Conservation (phyloP, 2,888 invertebrate species). For the Podotricha telesiphe region DNA sequence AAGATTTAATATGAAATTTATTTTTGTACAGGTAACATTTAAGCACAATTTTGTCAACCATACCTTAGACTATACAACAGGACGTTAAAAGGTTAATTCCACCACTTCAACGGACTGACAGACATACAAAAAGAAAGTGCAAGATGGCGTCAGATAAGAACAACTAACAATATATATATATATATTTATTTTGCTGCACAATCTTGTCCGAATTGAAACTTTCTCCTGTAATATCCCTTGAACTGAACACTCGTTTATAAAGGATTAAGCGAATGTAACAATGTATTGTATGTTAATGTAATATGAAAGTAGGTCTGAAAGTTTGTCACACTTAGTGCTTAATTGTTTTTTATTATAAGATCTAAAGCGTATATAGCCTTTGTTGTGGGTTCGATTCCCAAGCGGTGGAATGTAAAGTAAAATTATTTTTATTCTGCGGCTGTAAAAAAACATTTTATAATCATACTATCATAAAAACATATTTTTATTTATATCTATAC, state of each 20-base stretch:
- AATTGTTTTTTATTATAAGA: neutral
- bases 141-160: conserved; percentile 41
- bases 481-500: no score
- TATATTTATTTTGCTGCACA: conserved; percentile 34
- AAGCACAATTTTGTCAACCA: neutral
- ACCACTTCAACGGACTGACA: conserved; percentile 9
- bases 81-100: conserved; percentile 21
- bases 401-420: no score
- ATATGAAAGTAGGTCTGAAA: neutral
- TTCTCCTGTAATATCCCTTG: conserved; percentile 33
- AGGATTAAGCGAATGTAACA: conserved; percentile 30
- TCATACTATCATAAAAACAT: no score
- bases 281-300: conserved; percentile 10
- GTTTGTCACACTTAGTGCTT: neutral
- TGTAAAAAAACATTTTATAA: no score
- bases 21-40: no score
- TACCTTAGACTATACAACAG: conserved; percentile 3
- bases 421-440: no score
- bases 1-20: no score
- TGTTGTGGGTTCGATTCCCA: no score
- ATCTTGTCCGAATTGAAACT: conserved; percentile 32
- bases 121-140: conserved; percentile 38
- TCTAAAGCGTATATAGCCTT: no score
- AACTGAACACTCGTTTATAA: conserved; percentile 14
- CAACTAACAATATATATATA: conserved; percentile 36